Evolutionary conservation across 1,140 invertebrate species (phyloP).

Genomic region (Doryteuthis pealeii): DNA sequence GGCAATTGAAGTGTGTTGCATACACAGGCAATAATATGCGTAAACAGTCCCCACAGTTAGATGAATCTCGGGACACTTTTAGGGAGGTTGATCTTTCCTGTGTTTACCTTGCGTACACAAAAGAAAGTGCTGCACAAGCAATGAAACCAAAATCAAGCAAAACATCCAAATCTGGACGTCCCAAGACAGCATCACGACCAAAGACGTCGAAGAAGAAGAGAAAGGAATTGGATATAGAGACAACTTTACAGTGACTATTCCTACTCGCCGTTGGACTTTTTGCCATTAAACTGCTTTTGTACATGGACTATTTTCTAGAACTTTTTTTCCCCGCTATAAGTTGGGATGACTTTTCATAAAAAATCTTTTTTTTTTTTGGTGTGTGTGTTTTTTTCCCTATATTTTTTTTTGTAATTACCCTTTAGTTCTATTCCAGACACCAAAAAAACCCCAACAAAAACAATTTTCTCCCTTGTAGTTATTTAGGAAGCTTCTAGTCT

Average conservation of each 20-base stretch:
- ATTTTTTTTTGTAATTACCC: not conserved
- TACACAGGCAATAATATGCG: slow-evolving; percentile 99
- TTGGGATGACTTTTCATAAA: not conserved
- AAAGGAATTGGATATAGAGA: slow-evolving; percentile 21
- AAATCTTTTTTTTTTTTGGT: not conserved
- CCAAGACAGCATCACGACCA: slow-evolving; percentile 53
- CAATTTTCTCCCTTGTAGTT: too few species aligned
- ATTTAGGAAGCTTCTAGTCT: too few species aligned
- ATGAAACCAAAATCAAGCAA: slow-evolving; percentile 43
- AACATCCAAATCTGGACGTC: slow-evolving; percentile 50
- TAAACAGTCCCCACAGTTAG: slow-evolving; percentile 63
- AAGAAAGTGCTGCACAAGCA: slow-evolving; percentile 53
- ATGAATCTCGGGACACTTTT: slow-evolving; percentile 54
- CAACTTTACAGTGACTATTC: slow-evolving; percentile 26
- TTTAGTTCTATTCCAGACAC: too few species aligned
- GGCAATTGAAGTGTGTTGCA: slow-evolving; percentile 96
- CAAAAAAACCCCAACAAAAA: too few species aligned
- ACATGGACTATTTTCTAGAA: slow-evolving; percentile 17
- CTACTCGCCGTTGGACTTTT: slow-evolving; percentile 9
- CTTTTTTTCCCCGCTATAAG: not conserved
- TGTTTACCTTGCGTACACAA: slow-evolving; percentile 61
- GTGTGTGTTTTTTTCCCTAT: not conserved
- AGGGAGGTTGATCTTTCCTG: slow-evolving; percentile 58
- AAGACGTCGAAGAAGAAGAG: slow-evolving; percentile 57
- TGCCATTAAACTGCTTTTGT: slow-evolving; percentile 20